Conservation (phyloP, 2,113 vertebrate species). For the Lycaon pictus region DNA sequence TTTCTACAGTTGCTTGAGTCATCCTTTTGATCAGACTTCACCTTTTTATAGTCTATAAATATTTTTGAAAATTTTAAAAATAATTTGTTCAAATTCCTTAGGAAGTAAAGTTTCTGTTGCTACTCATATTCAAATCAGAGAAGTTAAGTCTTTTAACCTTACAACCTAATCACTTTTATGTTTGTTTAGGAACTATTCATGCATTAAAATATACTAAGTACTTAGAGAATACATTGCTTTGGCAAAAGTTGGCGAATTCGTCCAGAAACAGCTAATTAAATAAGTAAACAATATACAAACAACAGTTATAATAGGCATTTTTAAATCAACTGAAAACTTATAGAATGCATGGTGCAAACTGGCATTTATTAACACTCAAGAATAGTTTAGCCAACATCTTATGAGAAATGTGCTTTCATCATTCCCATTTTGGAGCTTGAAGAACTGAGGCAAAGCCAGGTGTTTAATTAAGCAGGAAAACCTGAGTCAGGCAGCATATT, state of each 20-base stretch:
- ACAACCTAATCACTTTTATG: slow-evolving; percentile 10
- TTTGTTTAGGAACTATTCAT: slow-evolving; percentile 18
- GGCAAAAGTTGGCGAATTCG: neutral
- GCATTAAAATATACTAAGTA: slow-evolving; percentile 2
- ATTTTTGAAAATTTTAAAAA: neutral
- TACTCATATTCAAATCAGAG: neutral
- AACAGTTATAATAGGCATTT: neutral
- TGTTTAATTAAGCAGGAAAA: neutral
- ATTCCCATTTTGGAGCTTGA: neutral
- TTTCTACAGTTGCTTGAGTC: slow-evolving; percentile 8
- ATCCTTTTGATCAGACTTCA: neutral
- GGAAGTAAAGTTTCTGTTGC: neutral
- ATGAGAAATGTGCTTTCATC: neutral
- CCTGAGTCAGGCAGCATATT: neutral
- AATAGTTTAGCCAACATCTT: neutral
- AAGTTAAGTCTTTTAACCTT: neutral
- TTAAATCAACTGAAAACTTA: neutral
- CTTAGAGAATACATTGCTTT: neutral
- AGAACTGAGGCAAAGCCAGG: neutral
- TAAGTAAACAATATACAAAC: slow-evolving; percentile 2
- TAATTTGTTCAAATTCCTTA: neutral
- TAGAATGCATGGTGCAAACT: neutral
- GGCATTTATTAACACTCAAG: neutral
- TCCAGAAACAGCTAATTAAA: neutral
- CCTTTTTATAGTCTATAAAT: neutral